phyloP scores from a whole-genome alignment of 1,140 invertebrate species.

The Semibalanus balanoides region DNA sequence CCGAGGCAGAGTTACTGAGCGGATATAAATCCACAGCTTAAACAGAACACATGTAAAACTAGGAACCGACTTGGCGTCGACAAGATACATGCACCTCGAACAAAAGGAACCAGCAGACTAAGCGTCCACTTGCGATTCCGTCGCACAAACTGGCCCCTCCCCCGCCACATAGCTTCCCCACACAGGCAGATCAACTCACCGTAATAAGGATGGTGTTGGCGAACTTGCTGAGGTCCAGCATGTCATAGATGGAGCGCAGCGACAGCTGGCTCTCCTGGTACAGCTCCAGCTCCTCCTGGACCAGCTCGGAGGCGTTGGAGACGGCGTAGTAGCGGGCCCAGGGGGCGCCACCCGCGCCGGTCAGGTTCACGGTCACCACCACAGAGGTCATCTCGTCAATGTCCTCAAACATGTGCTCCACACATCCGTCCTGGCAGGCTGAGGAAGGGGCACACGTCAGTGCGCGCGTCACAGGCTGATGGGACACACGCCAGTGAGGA shows the following conservation, averaged over 20 bases:
- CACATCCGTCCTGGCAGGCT: conserved; percentile 74
- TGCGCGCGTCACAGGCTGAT: too few species aligned
- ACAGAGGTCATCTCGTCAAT: conserved; percentile 43
- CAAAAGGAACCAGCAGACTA: too few species aligned
- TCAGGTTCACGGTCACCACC: conserved; percentile 39
- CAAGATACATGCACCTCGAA: too few species aligned
- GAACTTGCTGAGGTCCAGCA: not conserved
- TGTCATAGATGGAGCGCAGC: not conserved
- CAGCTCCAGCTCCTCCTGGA: not conserved
- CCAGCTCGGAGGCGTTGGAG: conserved; percentile 21
- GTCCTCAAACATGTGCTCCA: conserved; percentile 60
- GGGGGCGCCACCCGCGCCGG: conserved; percentile 55
- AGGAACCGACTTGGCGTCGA: too few species aligned
- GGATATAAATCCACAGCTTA: too few species aligned
- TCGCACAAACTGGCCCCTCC: too few species aligned
- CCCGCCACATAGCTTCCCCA: too few species aligned
- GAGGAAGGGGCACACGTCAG: too few species aligned
- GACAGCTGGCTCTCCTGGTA: not conserved
- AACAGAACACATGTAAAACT: too few species aligned
- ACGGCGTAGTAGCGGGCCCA: conserved; percentile 45
- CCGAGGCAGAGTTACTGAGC: too few species aligned
- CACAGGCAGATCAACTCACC: not conserved
- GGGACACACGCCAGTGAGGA: too few species aligned
- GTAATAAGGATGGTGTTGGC: not conserved
- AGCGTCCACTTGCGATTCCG: too few species aligned